Evolutionary conservation across 2,888 invertebrate species (phyloP), one percentile per base, ranked within the genome.

Genomic region (Trichacis sp.): DNA sequence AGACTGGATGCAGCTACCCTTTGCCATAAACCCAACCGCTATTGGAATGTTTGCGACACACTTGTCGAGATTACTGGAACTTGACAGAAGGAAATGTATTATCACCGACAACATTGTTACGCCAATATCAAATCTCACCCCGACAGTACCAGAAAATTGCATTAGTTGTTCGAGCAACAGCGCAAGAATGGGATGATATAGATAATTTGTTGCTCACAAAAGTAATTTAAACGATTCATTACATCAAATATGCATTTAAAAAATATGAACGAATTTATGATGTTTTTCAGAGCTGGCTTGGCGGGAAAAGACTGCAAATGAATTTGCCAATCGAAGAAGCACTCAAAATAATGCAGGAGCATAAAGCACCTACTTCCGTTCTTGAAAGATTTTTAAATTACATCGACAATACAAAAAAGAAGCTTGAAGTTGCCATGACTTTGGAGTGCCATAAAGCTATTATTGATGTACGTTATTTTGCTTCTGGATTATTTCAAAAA

Each of bases 101-200:
- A 79, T 88, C 89, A 0, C 89, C 90, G 0, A 79, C 85, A 47
- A 86, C 86, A 0, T 76, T 90, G 0, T 86, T 86, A 56, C 87
- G 87, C 61, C 81, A 88, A 52, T 90, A 89, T 75, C 80, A 83
- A 36, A 79, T 86, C 49, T 84, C 83, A 3, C 84, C 88, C 0
- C 84, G 89, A 1, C 91, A 92, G 65, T 91, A 90, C 73, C 91
- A 92, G 70, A 92, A 91, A 89, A 89, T 90, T 0, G 90, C 89
- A 0, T 74, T 93, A 0, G 89, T 89, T 66, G 89, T 89, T 0
- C 87, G 89, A 76, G 89, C 89, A 0, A 86, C 87, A 40, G 77
- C 86, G 1, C 86, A 86, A 57, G 88, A 88, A 33, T 91, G 91
- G 91, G 88, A 89, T 0, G 87, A 89, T 11, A 87, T 91, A 0